Conservation (phyloP, 2,888 invertebrate species). For the Mantis religiosa region DNA sequence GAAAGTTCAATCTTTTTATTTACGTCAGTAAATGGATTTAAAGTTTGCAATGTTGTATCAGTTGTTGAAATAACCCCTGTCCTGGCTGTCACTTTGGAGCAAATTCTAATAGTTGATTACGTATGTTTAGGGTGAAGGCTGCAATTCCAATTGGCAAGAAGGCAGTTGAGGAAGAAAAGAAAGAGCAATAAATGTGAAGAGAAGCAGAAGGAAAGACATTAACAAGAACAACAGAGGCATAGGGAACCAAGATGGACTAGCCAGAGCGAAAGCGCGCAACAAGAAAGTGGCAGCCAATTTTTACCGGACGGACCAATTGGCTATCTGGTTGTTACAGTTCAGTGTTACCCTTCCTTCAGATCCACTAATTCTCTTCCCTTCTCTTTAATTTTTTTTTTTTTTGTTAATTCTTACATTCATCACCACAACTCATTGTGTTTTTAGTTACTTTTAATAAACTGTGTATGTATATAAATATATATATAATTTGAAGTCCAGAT, state of each 20-base stretch:
- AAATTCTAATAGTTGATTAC: not conserved
- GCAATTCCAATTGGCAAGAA: slow-evolving; percentile 87
- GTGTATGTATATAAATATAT: not conserved
- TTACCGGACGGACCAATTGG: not conserved
- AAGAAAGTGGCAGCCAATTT: not conserved
- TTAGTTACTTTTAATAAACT: not conserved
- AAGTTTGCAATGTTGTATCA: no score
- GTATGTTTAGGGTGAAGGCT: slow-evolving; percentile 66
- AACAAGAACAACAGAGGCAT: not conserved
- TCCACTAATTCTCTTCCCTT: not conserved
- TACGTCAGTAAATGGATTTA: no score
- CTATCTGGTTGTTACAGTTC: not conserved
- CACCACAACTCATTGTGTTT: not conserved
- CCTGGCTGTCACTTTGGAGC: not conserved
- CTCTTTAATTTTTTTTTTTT: not conserved
- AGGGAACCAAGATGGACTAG: slow-evolving; percentile 13
- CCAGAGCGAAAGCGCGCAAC: not conserved
- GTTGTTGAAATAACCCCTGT: not conserved
- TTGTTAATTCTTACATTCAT: not conserved
- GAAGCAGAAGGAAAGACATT: slow-evolving; percentile 4
- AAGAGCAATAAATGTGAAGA: slow-evolving; percentile 66
- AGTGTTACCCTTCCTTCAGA: not conserved
- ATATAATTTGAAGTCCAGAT: not conserved
- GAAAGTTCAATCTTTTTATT: no score
- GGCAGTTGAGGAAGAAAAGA: slow-evolving; percentile 63